These are phyloP conservation scores for Macaria liturata DNA, from an alignment of 2,888 invertebrate species.

Conservation along the genomic window DNA sequence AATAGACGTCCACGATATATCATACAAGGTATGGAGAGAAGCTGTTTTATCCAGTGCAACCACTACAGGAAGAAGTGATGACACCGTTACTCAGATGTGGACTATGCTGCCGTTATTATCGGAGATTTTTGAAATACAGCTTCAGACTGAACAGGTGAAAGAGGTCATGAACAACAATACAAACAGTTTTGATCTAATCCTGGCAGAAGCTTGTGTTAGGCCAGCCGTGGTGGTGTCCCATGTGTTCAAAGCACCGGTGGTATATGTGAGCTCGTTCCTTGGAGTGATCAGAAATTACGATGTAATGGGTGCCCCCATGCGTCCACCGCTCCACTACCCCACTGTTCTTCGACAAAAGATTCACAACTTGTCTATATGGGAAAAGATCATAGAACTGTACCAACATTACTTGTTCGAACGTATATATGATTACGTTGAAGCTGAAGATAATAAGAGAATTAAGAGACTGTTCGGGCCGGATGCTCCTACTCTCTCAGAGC, in stretches of 20 bases:
- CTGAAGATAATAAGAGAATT: conserved; percentile 27
- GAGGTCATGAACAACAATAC: conserved; percentile 20
- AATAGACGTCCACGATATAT: conserved; percentile 30
- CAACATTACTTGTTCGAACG: conserved; percentile 19
- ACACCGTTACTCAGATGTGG: conserved; percentile 16
- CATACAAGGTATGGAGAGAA: too few species aligned
- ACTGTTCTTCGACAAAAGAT: conserved; percentile 16
- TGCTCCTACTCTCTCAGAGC: conserved; percentile 37
- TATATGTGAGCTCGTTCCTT: conserved; percentile 2
- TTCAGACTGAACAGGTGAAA: conserved; percentile 23
- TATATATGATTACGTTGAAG: conserved; percentile 12
- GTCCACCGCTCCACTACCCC: conserved; percentile 17
- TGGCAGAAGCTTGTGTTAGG: conserved; percentile 34
- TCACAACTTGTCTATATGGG: conserved; percentile 20
- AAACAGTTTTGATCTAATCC: conserved; percentile 33
- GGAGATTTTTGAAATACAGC: conserved; percentile 24
- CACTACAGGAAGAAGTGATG: background rate
- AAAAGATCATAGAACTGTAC: conserved; percentile 25
- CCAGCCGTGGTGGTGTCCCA: conserved; percentile 31
- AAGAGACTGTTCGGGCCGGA: conserved; percentile 39
- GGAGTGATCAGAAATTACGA: conserved; percentile 20
- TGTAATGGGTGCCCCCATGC: conserved; percentile 20
- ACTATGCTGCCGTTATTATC: conserved; percentile 12
- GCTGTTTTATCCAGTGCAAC: too few species aligned
- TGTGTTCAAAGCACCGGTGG: conserved; percentile 34